These are phyloP conservation scores for Pseudochaenichthys georgianus DNA, from an alignment of 2,797 vertebrate species.

Conservation along the genomic window DNA sequence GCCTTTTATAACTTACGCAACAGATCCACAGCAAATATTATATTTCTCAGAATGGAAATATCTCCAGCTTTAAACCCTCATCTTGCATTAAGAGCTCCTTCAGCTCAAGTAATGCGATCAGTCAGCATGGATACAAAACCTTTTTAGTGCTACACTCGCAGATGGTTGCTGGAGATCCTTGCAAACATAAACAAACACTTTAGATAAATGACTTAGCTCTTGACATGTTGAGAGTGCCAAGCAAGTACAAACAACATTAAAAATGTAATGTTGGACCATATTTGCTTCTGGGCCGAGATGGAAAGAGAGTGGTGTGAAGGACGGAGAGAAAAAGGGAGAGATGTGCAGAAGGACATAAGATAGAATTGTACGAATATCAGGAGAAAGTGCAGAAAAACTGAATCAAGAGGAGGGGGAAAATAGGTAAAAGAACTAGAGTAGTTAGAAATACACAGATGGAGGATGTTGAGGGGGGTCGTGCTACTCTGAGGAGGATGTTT, in stretches of 20 bases:
- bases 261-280: constrained; percentile 76
- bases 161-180: constrained; percentile 48
- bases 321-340: background rate
- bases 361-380: background rate
- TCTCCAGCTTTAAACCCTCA: constrained; percentile 21
- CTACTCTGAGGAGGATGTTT: constrained; percentile 27
- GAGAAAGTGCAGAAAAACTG: background rate
- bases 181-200: constrained; percentile 44
- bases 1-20: background rate
- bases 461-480: constrained; percentile 20
- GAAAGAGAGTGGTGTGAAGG: constrained; percentile 13
- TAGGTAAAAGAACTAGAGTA: background rate
- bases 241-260: constrained; percentile 78
- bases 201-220: constrained; percentile 66
- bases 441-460: background rate
- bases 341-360: constrained; percentile 9
- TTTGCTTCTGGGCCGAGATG: constrained; percentile 53
- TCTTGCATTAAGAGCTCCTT: constrained; percentile 13
- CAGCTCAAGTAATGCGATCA: constrained; percentile 5
- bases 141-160: constrained; percentile 28
- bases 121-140: constrained; percentile 14
- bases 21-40: background rate
- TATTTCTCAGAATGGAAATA: background rate
- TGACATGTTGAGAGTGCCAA: constrained; percentile 65
- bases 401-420: constrained; percentile 3